phyloP scores from a whole-genome alignment of 2,113 vertebrate species.

The Podarcis muralis region DNA sequence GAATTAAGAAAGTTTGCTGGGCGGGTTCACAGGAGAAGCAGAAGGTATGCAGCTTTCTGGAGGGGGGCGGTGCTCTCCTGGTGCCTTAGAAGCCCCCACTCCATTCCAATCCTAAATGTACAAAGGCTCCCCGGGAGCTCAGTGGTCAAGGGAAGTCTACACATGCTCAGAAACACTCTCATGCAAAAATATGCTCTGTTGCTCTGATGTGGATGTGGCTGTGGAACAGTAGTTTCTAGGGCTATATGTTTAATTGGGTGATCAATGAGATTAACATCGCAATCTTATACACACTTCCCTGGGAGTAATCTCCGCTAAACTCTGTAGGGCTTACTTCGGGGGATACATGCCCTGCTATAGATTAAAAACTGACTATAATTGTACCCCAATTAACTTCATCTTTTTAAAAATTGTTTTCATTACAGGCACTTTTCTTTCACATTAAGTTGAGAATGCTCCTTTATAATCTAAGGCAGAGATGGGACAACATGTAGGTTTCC shows the following conservation, averaged over 20 bases:
- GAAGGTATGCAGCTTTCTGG: not conserved
- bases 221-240: not conserved
- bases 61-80: not conserved
- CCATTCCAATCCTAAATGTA: not conserved
- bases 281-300: not conserved
- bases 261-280: not conserved
- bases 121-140: not conserved
- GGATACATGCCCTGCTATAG: not conserved
- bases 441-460: not conserved
- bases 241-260: not conserved
- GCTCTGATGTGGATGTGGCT: not conserved
- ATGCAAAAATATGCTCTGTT: not conserved
- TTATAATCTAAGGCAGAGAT: no score
- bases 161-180: not conserved
- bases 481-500: no score
- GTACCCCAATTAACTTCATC: not conserved
- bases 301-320: not conserved
- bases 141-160: not conserved
- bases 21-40: not conserved
- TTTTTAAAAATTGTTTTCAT: not conserved
- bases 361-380: not conserved
- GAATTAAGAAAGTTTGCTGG: conserved; percentile 41
- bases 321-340: not conserved
- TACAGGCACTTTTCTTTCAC: not conserved
- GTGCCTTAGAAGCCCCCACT: not conserved